These are phyloP conservation scores for Bergia sp. DNA, from an alignment of 92 coral and sea anemone species.

Conservation along the genomic window DNA sequence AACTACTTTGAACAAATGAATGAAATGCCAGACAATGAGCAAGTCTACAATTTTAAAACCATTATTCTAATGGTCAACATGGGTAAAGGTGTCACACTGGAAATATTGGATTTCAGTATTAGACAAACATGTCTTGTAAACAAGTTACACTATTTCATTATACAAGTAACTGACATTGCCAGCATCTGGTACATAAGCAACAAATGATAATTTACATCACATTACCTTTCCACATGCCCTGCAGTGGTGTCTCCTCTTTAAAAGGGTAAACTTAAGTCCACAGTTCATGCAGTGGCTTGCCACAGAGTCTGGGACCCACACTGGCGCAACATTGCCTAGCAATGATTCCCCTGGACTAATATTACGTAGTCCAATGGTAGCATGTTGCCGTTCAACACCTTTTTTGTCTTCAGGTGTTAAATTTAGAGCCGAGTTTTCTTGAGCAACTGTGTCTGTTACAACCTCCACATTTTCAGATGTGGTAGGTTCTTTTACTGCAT, in stretches of 20 bases:
- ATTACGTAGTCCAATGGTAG: conserved; percentile 47
- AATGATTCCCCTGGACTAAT: conserved; percentile 84
- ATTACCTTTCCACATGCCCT: conserved; percentile 98
- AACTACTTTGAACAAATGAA: no score
- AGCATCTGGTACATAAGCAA: no score
- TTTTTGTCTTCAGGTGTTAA: neutral
- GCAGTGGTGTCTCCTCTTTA: conserved; percentile 93
- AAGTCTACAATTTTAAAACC: no score
- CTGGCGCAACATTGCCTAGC: conserved; percentile 91
- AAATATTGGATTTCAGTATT: no score
- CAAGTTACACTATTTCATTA: neutral
- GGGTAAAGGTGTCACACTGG: neutral
- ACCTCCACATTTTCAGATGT: neutral
- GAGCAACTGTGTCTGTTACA: neutral
- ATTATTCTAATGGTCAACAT: no score
- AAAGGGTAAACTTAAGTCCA: conserved; percentile 79
- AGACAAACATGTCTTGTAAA: neutral
- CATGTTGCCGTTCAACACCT: conserved; percentile 3
- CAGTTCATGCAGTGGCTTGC: conserved; percentile 95
- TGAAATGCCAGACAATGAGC: no score
- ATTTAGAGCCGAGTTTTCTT: neutral
- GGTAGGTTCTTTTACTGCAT: neutral
- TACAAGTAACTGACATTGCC: neutral
- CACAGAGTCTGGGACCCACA: conserved; percentile 94
- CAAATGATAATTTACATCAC: neutral